Percentiles rank a stretch among this genome's conserved stretches.
Evolutionary conservation across 2,113 vertebrate genomes (phyloP).

Genomic region (Craseonycteris thonglongyai): DNA sequence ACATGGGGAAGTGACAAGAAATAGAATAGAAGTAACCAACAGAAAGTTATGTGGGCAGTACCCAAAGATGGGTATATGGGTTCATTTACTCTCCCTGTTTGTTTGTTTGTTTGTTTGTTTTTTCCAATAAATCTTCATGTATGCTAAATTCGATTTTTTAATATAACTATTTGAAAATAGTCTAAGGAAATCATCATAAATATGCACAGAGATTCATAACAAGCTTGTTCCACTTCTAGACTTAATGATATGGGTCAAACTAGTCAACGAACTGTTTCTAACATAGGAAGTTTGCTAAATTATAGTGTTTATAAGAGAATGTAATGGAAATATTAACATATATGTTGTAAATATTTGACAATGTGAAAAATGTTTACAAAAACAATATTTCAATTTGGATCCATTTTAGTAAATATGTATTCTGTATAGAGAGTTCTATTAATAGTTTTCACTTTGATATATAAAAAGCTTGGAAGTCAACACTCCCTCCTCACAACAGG

Average conservation of each 20-base stretch:
- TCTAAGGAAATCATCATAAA: background rate
- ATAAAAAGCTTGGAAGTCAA: background rate
- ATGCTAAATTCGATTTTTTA: background rate
- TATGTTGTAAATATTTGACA: background rate
- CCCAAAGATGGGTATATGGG: background rate
- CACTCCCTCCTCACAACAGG: background rate
- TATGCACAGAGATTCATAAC: background rate
- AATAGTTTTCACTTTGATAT: background rate
- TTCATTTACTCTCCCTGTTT: background rate
- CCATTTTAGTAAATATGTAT: background rate
- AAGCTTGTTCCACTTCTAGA: background rate
- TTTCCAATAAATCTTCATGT: background rate
- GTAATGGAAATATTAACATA: background rate
- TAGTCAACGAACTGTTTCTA: background rate
- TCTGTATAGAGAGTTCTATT: background rate
- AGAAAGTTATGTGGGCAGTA: too few relatives aligned
- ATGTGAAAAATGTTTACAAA: background rate
- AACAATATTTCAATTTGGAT: background rate
- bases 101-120: too few relatives aligned
- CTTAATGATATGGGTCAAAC: background rate
- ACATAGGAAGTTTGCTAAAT: background rate
- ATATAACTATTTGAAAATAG: background rate
- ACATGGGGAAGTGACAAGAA: background rate
- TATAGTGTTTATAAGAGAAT: background rate
- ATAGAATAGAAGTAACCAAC: background rate